These are phyloP conservation scores for Pseudorhiza aurosa DNA, from an alignment of 30 jellyfish, hydroid and myxozoan genomes.

Conservation along the genomic window DNA sequence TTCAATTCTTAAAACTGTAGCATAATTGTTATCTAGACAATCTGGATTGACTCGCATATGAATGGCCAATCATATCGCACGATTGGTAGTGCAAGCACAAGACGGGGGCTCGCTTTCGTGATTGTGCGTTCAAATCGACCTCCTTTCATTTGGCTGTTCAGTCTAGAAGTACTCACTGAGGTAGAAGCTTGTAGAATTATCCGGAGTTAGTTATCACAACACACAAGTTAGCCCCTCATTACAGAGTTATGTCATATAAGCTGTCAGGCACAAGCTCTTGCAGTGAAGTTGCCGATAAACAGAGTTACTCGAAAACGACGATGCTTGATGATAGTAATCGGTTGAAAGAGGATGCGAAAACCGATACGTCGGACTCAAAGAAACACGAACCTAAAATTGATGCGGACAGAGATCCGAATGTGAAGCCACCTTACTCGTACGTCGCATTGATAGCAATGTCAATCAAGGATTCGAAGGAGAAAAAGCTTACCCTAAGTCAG, in stretches of 20 bases:
- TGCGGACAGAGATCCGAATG: constrained; percentile 71
- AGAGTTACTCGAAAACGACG: constrained; percentile 16
- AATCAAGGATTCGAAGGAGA: constrained; percentile 76
- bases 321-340: constrained; percentile 44
- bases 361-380: constrained; percentile 18
- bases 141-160: constrained; percentile 50
- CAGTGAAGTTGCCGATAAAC: constrained; percentile 50
- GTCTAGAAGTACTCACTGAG: constrained; percentile 32
- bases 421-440: constrained; percentile 93
- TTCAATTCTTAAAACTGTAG: constrained; percentile 63
- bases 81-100: not conserved
- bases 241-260: constrained; percentile 56
- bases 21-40: constrained; percentile 66
- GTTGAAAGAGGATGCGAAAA: constrained; percentile 18
- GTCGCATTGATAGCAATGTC: constrained; percentile 98
- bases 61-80: constrained; percentile 68
- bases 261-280: constrained; percentile 43
- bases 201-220: no score
- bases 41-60: constrained; percentile 56
- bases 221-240: not conserved
- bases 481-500: constrained; percentile 80
- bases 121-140: constrained; percentile 20
- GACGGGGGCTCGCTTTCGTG: constrained; percentile 62
- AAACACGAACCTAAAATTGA: constrained; percentile 19
- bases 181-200: constrained; percentile 23